These are phyloP conservation scores for Noctua janthe DNA, from an alignment of 2,888 invertebrate species.

Conservation along the genomic window DNA sequence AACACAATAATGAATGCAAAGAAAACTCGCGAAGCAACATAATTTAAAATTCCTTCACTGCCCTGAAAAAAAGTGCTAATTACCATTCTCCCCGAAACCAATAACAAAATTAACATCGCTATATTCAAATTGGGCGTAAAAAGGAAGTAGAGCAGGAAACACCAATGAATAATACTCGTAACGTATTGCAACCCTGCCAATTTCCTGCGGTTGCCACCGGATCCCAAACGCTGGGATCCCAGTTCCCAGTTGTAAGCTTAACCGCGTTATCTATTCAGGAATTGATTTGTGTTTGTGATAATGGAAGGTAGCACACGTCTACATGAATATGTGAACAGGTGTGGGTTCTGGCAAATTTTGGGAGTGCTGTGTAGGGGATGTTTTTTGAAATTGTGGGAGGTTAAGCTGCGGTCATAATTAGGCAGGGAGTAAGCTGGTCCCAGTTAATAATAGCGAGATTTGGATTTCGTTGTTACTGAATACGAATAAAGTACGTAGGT, in stretches of 20 bases:
- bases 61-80: slow-evolving; percentile 36
- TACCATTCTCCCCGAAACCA: slow-evolving; percentile 49
- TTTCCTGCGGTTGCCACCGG: slow-evolving; percentile 72
- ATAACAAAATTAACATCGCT: slow-evolving; percentile 65
- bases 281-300: slow-evolving; percentile 68
- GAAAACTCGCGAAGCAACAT: slow-evolving; percentile 32
- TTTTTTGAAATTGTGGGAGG: slow-evolving; percentile 7
- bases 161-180: slow-evolving; percentile 74
- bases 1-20: slow-evolving; percentile 14
- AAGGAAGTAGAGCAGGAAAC: slow-evolving; percentile 67
- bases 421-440: background rate
- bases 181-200: slow-evolving; percentile 74
- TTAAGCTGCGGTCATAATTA: slow-evolving; percentile 11
- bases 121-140: slow-evolving; percentile 65
- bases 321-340: slow-evolving; percentile 56
- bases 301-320: slow-evolving; percentile 60
- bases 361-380: slow-evolving; percentile 2
- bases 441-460: background rate
- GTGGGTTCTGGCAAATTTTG: slow-evolving; percentile 40
- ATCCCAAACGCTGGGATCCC: slow-evolving; percentile 64
- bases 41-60: slow-evolving; percentile 47
- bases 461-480: background rate
- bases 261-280: slow-evolving; percentile 73
- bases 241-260: slow-evolving; percentile 65
- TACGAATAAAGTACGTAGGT: background rate